A percentile compares a stretch with the other conserved stretches of the same genome.
These are phyloP conservation scores for Heliconius nattereri DNA, from an alignment of 1,140 invertebrate species.

Conservation along the genomic window DNA sequence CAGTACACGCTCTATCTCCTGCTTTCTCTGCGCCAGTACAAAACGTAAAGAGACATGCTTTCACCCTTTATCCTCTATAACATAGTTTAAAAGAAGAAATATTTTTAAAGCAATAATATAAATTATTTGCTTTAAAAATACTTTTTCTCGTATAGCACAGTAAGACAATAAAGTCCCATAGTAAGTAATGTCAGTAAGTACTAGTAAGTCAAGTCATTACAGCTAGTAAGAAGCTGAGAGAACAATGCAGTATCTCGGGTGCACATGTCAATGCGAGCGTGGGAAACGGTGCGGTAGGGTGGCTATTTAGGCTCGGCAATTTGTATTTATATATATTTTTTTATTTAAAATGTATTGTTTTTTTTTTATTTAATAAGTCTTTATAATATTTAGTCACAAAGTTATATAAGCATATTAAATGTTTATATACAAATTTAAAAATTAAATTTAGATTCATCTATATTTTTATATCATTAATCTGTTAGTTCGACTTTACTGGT, in stretches of 20 bases:
- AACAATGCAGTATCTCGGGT: constrained; percentile 40
- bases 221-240: constrained; percentile 20
- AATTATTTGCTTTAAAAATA: too few species aligned
- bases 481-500: too few species aligned
- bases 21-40: background rate
- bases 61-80: too few species aligned
- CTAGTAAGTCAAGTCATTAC: constrained; percentile 24
- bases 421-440: too few species aligned
- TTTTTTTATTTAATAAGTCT: too few species aligned
- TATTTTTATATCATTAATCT: too few species aligned
- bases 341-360: background rate
- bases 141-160: background rate
- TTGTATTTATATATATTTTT: background rate
- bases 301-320: too few species aligned
- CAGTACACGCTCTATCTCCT: too few species aligned
- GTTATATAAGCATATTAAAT: too few species aligned
- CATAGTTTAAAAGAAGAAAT: background rate
- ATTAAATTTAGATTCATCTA: too few species aligned
- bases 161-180: background rate
- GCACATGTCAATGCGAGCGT: constrained; percentile 42
- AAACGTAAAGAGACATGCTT: too few species aligned
- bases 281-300: constrained; percentile 27
- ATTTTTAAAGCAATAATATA: background rate
- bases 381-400: too few species aligned
- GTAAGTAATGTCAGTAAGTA: background rate